phyloP scores from a whole-genome alignment of 2,113 vertebrate species.

The Zingel zingel region DNA sequence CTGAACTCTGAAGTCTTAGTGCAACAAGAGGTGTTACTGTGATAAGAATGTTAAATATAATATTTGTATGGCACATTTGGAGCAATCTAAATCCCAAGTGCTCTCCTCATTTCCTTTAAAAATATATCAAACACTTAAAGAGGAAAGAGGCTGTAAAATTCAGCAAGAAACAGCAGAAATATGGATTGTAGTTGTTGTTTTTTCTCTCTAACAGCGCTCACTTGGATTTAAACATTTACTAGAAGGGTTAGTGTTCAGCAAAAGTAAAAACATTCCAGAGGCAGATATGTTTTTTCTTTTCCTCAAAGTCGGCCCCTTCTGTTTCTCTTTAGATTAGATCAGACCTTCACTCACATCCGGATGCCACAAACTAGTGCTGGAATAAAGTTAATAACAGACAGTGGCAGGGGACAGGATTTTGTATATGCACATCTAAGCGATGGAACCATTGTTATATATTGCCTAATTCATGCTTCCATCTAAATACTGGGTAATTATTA shows the following conservation, averaged over 20 bases:
- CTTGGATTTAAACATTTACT: conserved; percentile 14
- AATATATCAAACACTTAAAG: not conserved
- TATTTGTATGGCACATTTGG: conserved; percentile 20
- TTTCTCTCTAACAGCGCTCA: not conserved
- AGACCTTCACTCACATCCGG: conserved; percentile 16
- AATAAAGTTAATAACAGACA: conserved; percentile 6
- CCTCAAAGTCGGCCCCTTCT: conserved; percentile 61
- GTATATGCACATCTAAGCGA: not conserved
- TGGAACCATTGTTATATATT: not conserved
- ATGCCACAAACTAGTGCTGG: conserved; percentile 28
- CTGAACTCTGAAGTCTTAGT: not conserved
- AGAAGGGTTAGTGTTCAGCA: conserved; percentile 42
- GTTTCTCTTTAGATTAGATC: conserved; percentile 59
- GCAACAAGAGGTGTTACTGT: not conserved
- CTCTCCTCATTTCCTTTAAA: conserved; percentile 6
- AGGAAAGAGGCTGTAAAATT: conserved; percentile 11
- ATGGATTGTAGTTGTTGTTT: not conserved
- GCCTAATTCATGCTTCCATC: not conserved
- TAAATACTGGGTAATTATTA: not conserved
- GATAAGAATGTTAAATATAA: conserved; percentile 24
- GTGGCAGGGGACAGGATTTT: not conserved
- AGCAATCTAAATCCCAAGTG: conserved; percentile 5
- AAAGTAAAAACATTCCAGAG: conserved; percentile 67
- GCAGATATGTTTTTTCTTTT: conserved; percentile 21
- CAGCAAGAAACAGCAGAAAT: not conserved